Evolutionary conservation across 2,113 vertebrate species (phyloP), one percentile per base, ranked within the genome.

Genomic region (Brachyistius frenatus): DNA sequence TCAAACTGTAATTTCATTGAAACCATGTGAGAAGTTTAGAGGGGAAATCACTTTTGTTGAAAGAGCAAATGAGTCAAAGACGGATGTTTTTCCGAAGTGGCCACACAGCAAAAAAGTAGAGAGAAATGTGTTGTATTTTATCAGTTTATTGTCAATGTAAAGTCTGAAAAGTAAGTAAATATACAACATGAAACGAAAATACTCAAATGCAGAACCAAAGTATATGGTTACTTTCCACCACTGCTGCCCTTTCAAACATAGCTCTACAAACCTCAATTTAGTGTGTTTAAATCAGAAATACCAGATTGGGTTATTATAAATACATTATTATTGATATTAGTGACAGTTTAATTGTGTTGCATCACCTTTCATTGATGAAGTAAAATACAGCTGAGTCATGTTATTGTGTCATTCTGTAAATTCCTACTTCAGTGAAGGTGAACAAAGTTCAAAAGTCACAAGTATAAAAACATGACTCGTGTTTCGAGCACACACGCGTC

Each of bases 401-500:
- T 2, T 39, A 58, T 86, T 87, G 86, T 58, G 74, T 80, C 64
- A 88, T 46, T 60, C 63, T 37, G 80, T 75, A 30, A 75, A 87
- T 39, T 70, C 66, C 74, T 47, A 61, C 44, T 61, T 30, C 7
- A 66, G 46, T 32, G 14, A 66, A 57, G 13, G 11, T 41, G 4
- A 60, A 33, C 75, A 81, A 87, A 83, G 89, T 78, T 76, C 44
- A 83, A 89, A 89, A 82, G 76, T 88, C 68, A 52, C 0, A 15
- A 30, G 44, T 60, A 67, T 10, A 69, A 49, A 90, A 85, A 88
- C 76, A 84, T 53, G 53, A 73, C 35, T 76, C 5, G 32, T 2
- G 33, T 74, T 33, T 46, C 30, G 23, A 23, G 50, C 46, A 33
- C 1, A 39, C 32, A 64, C 9, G 4, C 11, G 31, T 47, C 8